A percentile compares a stretch with the other conserved stretches of the same genome.
phyloP scores from a whole-genome alignment of 2,797 vertebrate genomes.

The Huso huso region DNA sequence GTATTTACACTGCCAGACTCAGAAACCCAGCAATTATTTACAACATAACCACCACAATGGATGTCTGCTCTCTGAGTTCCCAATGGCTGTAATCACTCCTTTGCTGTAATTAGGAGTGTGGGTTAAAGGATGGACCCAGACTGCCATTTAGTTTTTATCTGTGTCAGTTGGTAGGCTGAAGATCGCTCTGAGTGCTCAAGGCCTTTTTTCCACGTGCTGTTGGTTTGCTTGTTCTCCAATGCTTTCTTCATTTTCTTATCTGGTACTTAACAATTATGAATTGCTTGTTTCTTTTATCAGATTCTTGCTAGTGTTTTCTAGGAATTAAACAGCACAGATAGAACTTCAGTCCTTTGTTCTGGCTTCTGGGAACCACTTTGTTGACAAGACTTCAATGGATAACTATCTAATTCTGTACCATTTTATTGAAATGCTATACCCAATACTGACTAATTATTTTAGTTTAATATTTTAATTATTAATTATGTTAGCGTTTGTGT shows the following conservation, averaged over 20 bases:
- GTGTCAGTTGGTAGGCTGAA: background rate
- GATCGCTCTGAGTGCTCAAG: background rate
- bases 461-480: background rate
- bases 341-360: background rate
- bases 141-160: background rate
- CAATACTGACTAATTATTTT: no score
- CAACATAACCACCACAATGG: background rate
- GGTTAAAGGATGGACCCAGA: background rate
- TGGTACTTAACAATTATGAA: no score
- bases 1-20: background rate
- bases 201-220: background rate
- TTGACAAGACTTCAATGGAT: background rate
- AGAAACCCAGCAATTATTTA: background rate
- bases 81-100: background rate
- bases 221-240: no score
- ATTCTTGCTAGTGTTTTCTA: background rate
- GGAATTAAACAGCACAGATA: background rate
- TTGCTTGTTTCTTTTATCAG: background rate
- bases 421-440: background rate
- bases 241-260: background rate
- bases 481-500: slow-evolving; percentile 2
- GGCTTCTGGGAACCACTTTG: background rate
- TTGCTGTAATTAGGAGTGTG: background rate
- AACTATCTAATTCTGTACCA: background rate
- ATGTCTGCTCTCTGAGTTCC: background rate